phyloP scores from a whole-genome alignment of 2,888 invertebrate genomes.

The Cosmorhoe ocellata region DNA sequence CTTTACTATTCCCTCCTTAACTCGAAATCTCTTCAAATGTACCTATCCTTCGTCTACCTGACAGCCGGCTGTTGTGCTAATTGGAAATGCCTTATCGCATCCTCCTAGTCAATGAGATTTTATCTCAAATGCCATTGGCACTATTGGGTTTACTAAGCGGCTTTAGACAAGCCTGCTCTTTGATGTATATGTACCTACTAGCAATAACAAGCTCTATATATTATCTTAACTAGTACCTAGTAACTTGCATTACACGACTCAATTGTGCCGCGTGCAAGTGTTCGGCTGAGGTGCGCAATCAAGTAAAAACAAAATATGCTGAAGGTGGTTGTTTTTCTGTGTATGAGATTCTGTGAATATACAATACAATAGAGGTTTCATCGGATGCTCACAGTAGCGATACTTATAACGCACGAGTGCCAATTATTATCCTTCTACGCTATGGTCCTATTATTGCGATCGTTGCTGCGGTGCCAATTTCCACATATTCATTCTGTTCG shows the following conservation, averaged over 20 bases:
- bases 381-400: conserved; percentile 25
- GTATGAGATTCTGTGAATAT: conserved; percentile 13
- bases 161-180: no score
- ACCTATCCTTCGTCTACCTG: conserved; percentile 7
- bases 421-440: conserved; percentile 39
- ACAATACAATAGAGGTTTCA: conserved; percentile 31
- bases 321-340: conserved; percentile 4
- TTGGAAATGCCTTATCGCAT: conserved; percentile 16
- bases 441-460: conserved; percentile 29
- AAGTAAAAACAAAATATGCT: no score
- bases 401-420: conserved; percentile 31
- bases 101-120: conserved; percentile 8
- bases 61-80: conserved; percentile 9
- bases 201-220: no score
- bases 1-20: not conserved
- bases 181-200: no score
- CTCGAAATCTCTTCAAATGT: conserved; percentile 3
- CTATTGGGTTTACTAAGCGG: not conserved
- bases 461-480: conserved; percentile 17
- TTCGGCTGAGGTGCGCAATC: no score
- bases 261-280: no score
- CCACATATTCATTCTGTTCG: conserved; percentile 24
- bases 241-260: no score
- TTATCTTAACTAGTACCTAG: no score
- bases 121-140: conserved; percentile 10